Evolutionary conservation across 1,140 invertebrate species (phyloP).

Genomic region (Drosophila seguyi): DNA sequence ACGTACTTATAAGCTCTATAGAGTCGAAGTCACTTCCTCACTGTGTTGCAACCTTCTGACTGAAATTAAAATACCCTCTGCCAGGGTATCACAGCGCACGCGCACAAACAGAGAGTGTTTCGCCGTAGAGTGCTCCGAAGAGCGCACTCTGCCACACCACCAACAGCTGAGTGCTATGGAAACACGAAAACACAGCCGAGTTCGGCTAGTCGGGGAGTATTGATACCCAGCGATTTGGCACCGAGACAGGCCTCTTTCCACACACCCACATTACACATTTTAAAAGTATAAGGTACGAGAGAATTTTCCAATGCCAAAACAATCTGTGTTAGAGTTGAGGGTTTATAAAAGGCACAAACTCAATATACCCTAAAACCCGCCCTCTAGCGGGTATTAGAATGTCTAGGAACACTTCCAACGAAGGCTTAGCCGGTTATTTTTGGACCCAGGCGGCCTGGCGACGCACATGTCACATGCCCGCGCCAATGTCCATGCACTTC

Average conservation of each 20-base stretch:
- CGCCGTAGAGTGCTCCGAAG: neutral
- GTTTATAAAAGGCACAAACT: neutral
- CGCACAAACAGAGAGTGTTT: conserved; percentile 4
- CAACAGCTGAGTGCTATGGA: conserved; percentile 12
- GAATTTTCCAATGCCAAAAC: neutral
- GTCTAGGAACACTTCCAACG: neutral
- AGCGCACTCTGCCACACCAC: neutral
- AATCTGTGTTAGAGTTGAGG: too few relatives aligned
- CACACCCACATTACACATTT: neutral
- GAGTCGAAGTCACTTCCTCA: neutral
- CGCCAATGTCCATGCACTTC: conserved; percentile 3
- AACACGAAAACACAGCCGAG: conserved; percentile 8
- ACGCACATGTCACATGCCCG: conserved; percentile 31
- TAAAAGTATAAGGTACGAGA: neutral
- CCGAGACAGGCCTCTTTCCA: neutral
- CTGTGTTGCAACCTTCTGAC: neutral
- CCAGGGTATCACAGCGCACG: conserved; percentile 1
- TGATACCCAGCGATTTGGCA: neutral
- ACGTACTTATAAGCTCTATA: neutral
- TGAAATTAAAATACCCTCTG: neutral
- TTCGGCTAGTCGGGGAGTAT: neutral
- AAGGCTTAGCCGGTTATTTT: conserved; percentile 50
- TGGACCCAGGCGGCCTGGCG: conserved; percentile 9
- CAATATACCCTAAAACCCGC: neutral
- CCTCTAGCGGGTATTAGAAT: neutral